Base-by-base conservation (phyloP, 2,113 vertebrate species). In the Myanophis thanlyinensis region DNA sequence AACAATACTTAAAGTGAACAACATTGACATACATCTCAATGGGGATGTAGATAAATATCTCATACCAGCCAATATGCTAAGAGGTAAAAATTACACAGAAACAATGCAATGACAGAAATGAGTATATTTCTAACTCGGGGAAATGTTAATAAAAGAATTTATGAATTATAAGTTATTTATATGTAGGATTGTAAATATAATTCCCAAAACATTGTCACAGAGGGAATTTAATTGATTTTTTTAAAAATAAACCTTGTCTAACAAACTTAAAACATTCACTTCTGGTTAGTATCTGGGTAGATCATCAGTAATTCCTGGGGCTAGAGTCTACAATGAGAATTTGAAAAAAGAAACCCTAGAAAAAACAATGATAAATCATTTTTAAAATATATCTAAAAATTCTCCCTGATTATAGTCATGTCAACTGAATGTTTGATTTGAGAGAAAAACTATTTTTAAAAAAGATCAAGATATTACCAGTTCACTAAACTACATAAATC, bases 1-100 rank as follows among this genome's bases (percentile, higher is more conserved):
- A 92, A 89, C 88, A 94, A 94, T 87, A 89, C 85, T 88, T 95
- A 93, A 92, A 87, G 91, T 90, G 93, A 91, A 88, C 0, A 91
- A 88, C 0, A n/a, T 40, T 91, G 89, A 85, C 93, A 86, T 22
- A 95, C 0, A 0, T 89, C 87, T 87, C 73, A 9, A 73, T 51
- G 48, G 51, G 89, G 51, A 49, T 40, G 51, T 80, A 23, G 73
- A 86, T 46, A 85, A 89, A 89, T 67, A 67, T 62, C 47, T 0
- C 5, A 59, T 10, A 46, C 53, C 87, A 92, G 48, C 0, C 91
- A 90, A 67, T 85, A n/a, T n/a, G 47, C 80, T 88, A 53, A 51
- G 27, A 89, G n/a, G 35, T 35, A n/a, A 89, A 80, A 89, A 56
- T 80, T 27, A 12, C n/a, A 44, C 54, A 54, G n/a, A 89, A 62